Base-by-base conservation (phyloP, 1,140 invertebrate species). In the Aricia agestis region DNA sequence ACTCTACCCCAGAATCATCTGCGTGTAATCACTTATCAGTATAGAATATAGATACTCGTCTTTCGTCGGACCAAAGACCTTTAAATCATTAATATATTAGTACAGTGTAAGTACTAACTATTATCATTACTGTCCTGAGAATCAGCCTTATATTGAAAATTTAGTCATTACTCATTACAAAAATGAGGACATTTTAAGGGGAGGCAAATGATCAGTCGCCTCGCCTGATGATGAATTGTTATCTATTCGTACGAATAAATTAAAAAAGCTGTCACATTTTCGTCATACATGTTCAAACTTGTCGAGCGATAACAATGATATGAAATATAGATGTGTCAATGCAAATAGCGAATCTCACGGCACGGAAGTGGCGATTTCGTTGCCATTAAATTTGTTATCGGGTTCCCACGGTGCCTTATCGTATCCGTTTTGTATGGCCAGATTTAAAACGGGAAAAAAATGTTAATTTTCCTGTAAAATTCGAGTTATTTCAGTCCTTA, bases 291-390 rank as follows among this genome's bases (percentile, higher is more conserved):
- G 45, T 52, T 52, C 45, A 52, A 52, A 52, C 45, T 13, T 52
- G 45, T 52, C 11, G 3, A 11, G 41, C 41, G 41, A 42, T 42
- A 42, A 42, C 41, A 42, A 42, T 42, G 41, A 42, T 42, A 42
- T 9, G 6, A 42, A 42, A 42, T 42, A 11, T 42, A 42, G 41
- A 42, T 42, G 41, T 42, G 41, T 42, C 41, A 52, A 36, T 6
- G 45, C 45, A 52, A 52, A 52, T 52, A 52, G 45, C 45, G 13
- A 52, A 52, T 71, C 59, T 69, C 70, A 76, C 71, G 79, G 79
- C 72, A 76, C 82, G 83, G 83, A 84, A 84, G 80, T 67, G 77
- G 77, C 79, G 76, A 78, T 82, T 82, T 78, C 77, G 80, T 76
- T 61, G 36, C 36, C 59, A 61, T 69, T 69, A 61, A 36, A 61